These are phyloP conservation scores for Escarpia spicata DNA, from an alignment of 2,888 invertebrate species.

Conservation along the genomic window DNA sequence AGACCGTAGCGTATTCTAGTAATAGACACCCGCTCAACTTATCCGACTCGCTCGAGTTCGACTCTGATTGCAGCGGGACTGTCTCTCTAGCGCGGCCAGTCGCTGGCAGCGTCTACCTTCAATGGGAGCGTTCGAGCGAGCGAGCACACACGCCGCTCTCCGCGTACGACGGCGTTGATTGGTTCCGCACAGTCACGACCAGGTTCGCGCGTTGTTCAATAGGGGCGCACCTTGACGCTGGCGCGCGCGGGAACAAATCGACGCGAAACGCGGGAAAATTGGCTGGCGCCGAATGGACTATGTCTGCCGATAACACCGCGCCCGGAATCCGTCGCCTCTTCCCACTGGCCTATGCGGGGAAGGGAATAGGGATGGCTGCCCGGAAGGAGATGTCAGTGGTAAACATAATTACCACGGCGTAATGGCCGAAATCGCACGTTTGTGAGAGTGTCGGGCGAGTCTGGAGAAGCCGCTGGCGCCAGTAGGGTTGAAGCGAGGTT, in stretches of 20 bases:
- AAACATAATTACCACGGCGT: background rate
- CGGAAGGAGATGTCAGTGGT: background rate
- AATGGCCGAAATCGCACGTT: background rate
- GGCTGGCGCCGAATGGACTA: background rate
- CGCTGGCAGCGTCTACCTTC: background rate
- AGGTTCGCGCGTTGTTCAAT: background rate
- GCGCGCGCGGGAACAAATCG: background rate
- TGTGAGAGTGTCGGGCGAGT: background rate
- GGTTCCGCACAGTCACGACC: background rate
- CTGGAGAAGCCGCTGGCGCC: background rate
- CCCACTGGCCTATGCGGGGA: background rate
- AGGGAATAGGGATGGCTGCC: background rate
- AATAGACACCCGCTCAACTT: background rate
- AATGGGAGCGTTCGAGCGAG: background rate
- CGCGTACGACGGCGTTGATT: background rate
- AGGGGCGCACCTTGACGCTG: background rate
- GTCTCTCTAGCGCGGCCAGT: background rate
- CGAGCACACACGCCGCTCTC: background rate
- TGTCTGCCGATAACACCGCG: background rate
- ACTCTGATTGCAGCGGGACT: background rate
- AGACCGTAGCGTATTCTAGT: background rate
- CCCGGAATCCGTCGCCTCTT: background rate
- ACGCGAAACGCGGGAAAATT: background rate
- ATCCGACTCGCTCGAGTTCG: background rate
- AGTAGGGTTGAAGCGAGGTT: background rate